phyloP scores from a whole-genome alignment of 2,888 invertebrate species.

The Brachypterus glaber region DNA sequence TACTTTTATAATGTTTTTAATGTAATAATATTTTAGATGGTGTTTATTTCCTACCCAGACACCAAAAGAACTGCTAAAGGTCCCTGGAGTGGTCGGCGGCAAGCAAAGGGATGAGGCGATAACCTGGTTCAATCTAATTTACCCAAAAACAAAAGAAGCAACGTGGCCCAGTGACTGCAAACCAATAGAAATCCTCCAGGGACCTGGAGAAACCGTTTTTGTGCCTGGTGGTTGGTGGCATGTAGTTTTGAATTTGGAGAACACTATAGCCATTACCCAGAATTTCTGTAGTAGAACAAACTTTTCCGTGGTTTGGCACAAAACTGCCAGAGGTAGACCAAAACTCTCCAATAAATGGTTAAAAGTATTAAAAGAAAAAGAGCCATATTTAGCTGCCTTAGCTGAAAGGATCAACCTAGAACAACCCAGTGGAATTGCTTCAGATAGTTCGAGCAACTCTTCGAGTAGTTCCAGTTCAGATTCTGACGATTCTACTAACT shows the following conservation, averaged over 20 bases:
- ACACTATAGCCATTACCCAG: conserved; percentile 95
- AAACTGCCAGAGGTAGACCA: conserved; percentile 88
- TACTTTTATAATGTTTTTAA: not conserved
- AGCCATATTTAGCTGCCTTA: conserved; percentile 66
- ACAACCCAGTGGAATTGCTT: conserved; percentile 82
- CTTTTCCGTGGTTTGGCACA: conserved; percentile 97
- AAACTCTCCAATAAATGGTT: conserved; percentile 93
- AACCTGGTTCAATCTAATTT: conserved; percentile 94
- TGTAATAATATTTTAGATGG: conserved; percentile 58
- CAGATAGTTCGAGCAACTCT: conserved; percentile 89
- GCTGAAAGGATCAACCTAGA: conserved; percentile 79
- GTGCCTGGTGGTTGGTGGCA: conserved; percentile 99
- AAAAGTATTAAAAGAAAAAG: conserved; percentile 49
- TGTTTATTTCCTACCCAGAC: conserved; percentile 96
- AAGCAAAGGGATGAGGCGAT: conserved; percentile 97
- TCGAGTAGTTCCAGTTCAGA: conserved; percentile 52
- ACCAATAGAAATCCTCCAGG: conserved; percentile 90
- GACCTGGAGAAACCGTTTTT: conserved; percentile 95
- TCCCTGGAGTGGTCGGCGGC: conserved; percentile 79
- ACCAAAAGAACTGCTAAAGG: conserved; percentile 91
- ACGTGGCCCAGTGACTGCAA: conserved; percentile 87
- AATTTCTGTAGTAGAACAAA: conserved; percentile 95
- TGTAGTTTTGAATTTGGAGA: conserved; percentile 93
- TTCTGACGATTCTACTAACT: conserved; percentile 28
- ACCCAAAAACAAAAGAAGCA: conserved; percentile 81